Evolutionary conservation across 2,797 vertebrate genomes (phyloP).

Genomic region (Spinibarbus caldwelli): DNA sequence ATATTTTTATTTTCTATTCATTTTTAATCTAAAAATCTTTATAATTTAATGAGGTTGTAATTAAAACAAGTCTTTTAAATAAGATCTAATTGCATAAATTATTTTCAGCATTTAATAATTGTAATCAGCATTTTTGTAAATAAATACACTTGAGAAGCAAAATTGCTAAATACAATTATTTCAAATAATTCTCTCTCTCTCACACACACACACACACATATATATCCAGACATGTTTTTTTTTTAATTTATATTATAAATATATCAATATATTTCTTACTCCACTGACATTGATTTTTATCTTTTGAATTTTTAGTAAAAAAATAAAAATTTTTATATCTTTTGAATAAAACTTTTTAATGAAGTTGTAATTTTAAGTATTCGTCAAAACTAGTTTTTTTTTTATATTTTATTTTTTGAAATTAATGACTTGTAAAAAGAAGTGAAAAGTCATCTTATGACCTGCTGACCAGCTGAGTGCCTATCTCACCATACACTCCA

Average conservation of each 20-base stretch:
- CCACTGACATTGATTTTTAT: neutral
- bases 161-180: neutral
- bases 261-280: neutral
- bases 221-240: neutral
- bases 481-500: neutral
- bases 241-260: neutral
- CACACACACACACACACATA: neutral
- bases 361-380: neutral
- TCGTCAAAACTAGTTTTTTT: neutral
- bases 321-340: too few species aligned
- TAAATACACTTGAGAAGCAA: neutral
- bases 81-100: neutral
- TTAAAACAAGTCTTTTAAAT: neutral
- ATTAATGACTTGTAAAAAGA: neutral
- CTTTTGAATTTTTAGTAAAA: neutral
- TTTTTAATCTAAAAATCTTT: neutral
- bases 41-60: neutral
- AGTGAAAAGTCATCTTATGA: neutral
- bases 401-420: neutral
- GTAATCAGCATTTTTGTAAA: neutral
- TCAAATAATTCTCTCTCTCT: neutral
- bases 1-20: neutral
- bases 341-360: neutral
- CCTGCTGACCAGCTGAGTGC: too few species aligned
- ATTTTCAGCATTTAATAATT: neutral